Evolutionary conservation across 2,888 invertebrate genomes (phyloP), one percentile per base, ranked within the genome.

Genomic region (Ophion ellenae): DNA sequence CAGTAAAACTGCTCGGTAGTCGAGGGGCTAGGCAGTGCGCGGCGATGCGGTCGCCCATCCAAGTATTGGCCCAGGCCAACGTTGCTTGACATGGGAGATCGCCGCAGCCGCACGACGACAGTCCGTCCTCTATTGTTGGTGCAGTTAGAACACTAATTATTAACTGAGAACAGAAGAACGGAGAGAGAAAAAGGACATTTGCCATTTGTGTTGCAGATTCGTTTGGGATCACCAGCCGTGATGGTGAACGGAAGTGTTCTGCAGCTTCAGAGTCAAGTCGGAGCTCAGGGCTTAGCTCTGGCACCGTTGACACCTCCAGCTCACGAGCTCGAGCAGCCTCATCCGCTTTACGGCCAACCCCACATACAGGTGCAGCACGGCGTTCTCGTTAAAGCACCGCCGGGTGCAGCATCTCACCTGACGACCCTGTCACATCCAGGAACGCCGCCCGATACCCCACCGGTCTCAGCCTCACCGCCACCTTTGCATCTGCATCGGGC

Each of bases 401-500:
- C 93, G 2, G 93, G 93, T 7, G 88, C 92, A 32, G 90, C 92
- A 3, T 90, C 93, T 0, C 93, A 93, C 40, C 87, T 92, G 61
- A 93, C 94, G 63, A 93, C 91, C 59, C 91, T 92, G 5, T 92
- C 92, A 81, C 94, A 97, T 90, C 97, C 98, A 53, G 97, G 97
- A 67, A 97, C 98, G 40, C 97, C 98, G 9, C 98, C 98, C 6
- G 97, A 98, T 93, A 98, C 98, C 14, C 98, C 98, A 17, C 97
- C 97, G 0, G 96, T 95, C 7, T 95, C 95, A 73, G 95, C 95
- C 11, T 96, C 96, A 9, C 96, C 96, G 95, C 94, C 96, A 94
- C 93, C 95, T 94, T 82, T 92, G 81, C 92, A 92, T 40, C 81
- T 91, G 28, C 93, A 92, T 53, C 91, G 92, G 3, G 90, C 91